phyloP scores from a whole-genome alignment of 1,140 invertebrate species.

The Drosophila parabipectinata region DNA sequence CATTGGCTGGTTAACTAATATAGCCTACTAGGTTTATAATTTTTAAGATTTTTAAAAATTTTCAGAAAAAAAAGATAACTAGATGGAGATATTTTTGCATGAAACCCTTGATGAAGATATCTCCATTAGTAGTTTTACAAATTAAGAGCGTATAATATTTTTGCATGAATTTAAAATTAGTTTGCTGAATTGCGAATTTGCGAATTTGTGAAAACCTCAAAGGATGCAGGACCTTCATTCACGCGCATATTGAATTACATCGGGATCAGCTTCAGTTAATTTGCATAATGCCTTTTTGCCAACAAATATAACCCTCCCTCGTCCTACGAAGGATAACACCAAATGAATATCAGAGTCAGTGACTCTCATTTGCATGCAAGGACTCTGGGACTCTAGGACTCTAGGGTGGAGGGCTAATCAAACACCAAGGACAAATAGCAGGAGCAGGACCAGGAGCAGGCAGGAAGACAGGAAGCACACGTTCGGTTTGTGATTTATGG shows the following conservation, averaged over 20 bases:
- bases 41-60: background rate
- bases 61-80: too few relatives aligned
- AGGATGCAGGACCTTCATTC: conserved; percentile 37
- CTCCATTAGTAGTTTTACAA: conserved; percentile 49
- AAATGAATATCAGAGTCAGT: conserved; percentile 40
- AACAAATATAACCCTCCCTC: background rate
- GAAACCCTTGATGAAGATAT: background rate
- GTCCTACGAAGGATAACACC: conserved; percentile 44
- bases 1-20: background rate
- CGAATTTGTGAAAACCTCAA: conserved; percentile 26
- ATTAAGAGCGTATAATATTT: conserved; percentile 37
- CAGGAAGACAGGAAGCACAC: conserved; percentile 67
- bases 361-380: conserved; percentile 60
- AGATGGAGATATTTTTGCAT: background rate
- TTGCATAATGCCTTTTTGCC: conserved; percentile 61
- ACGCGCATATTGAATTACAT: conserved; percentile 74
- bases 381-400: background rate
- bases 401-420: conserved; percentile 53
- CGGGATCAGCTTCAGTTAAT: conserved; percentile 52
- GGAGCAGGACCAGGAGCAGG: background rate
- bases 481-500: conserved; percentile 66
- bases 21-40: background rate
- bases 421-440: conserved; percentile 53
- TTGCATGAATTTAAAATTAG: conserved; percentile 59
- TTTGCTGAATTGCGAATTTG: conserved; percentile 18